Base-by-base conservation (phyloP, 2,888 invertebrate species). In the Caprella mutica region DNA sequence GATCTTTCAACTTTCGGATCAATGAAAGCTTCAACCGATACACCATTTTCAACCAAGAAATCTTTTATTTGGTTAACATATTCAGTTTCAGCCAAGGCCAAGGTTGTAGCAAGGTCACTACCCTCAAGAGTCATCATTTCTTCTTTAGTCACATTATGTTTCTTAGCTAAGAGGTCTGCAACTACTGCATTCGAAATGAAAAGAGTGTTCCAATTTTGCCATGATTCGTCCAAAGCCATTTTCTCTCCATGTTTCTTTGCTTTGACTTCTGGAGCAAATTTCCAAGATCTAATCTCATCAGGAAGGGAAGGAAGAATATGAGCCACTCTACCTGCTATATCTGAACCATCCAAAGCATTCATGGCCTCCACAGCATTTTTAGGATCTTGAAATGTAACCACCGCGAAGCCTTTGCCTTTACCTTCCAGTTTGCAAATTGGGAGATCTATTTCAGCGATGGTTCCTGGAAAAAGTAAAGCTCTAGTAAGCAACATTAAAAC, bases 361-460 rank as follows among this genome's bases (percentile, higher is more conserved):
- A 84, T 94, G 0, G 98, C 97, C 68, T 80, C 81, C 0, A 87
- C 82, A 0, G 98, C 98, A 73, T 97, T 86, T 71, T 97, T 96
- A 0, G 97, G 93, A 78, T 97, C 84, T 70, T 98, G 76, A 71
- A 82, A 98, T 0, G 92, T 90, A 0, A 97, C 79, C 0, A 86
- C 84, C 0, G 91, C 97, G 73, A 92, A 97, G 1, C 97, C 94
- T 74, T 94, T 94, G 14, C 83, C 78, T 71, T 85, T 84, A 38
- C 91, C 82, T 0, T 86, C 84, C 1, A 80, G 70, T 54, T 78
- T 77, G 72, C 97, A 96, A 55, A 97, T 80, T 0, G 97, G 94
- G 70, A 97, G 76, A 72, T 83, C 84, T 0, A 94, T 79, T 73
- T 96, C 94, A 0, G 86, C 79, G 35, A 96, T 68, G 0, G 86